Conservation (phyloP, 2,113 vertebrate species). For the Danio rerio region DNA sequence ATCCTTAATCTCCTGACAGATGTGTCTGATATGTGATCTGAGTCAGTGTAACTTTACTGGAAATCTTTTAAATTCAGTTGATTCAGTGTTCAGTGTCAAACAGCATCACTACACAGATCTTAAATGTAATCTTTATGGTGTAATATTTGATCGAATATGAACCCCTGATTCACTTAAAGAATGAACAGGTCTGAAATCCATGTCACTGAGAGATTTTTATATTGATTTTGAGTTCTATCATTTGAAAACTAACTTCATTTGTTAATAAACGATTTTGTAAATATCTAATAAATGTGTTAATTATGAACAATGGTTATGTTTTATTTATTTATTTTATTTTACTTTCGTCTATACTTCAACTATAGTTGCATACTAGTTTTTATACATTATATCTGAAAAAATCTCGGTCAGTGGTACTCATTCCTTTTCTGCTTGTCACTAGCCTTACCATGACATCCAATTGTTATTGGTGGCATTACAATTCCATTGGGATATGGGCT, state of each 20-base stretch:
- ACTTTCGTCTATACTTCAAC: neutral
- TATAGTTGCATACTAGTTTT: too few species aligned
- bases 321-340: neutral
- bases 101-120: constrained; percentile 26
- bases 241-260: constrained; percentile 35
- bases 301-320: neutral
- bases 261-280: constrained; percentile 45
- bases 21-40: constrained; percentile 8
- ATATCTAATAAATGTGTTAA: constrained; percentile 45
- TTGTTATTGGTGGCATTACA: too few species aligned
- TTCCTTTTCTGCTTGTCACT: too few species aligned
- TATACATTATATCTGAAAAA: too few species aligned
- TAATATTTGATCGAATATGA: neutral
- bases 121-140: constrained; percentile 15
- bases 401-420: too few species aligned
- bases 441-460: too few species aligned
- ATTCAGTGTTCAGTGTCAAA: constrained; percentile 20
- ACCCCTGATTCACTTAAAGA: constrained; percentile 23
- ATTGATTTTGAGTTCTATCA: neutral
- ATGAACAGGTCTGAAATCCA: constrained; percentile 31
- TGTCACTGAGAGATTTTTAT: constrained; percentile 23
- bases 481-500: too few species aligned
- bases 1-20: neutral
- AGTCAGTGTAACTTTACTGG: neutral
- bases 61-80: neutral